Evolutionary conservation across 2,113 vertebrate genomes (phyloP).

Genomic region (Oryctolagus cuniculus): DNA sequence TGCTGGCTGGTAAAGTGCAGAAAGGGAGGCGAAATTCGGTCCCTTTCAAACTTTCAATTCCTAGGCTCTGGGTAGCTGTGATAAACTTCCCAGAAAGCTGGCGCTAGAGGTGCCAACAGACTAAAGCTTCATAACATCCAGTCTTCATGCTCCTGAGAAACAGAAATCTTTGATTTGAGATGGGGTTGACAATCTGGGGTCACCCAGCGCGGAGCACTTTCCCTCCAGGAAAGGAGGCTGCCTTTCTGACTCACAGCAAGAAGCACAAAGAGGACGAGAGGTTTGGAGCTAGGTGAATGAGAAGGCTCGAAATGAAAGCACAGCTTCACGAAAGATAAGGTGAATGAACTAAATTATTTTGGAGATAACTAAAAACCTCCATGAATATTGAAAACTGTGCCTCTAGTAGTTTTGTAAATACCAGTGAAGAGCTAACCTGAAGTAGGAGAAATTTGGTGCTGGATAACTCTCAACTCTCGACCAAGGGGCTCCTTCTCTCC

Average conservation of each 20-base stretch:
- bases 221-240: neutral
- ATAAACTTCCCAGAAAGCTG: neutral
- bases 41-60: neutral
- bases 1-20: accelerated
- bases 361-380: neutral
- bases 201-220: neutral
- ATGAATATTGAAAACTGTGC: neutral
- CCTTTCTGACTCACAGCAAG: neutral
- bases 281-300: neutral
- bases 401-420: neutral
- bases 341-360: neutral
- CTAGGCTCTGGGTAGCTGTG: neutral
- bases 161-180: neutral
- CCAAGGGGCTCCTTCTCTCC: neutral
- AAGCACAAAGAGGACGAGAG: neutral
- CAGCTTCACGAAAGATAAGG: neutral
- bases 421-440: neutral
- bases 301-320: neutral
- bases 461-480: neutral
- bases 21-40: neutral
- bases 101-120: too few species aligned
- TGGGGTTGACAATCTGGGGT: neutral
- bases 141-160: neutral
- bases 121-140: neutral
- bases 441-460: neutral